Percentiles rank a stretch among this genome's conserved stretches.
phyloP scores from a whole-genome alignment of 2,797 vertebrate genomes.

The Gymnoscopelus microlampas region DNA sequence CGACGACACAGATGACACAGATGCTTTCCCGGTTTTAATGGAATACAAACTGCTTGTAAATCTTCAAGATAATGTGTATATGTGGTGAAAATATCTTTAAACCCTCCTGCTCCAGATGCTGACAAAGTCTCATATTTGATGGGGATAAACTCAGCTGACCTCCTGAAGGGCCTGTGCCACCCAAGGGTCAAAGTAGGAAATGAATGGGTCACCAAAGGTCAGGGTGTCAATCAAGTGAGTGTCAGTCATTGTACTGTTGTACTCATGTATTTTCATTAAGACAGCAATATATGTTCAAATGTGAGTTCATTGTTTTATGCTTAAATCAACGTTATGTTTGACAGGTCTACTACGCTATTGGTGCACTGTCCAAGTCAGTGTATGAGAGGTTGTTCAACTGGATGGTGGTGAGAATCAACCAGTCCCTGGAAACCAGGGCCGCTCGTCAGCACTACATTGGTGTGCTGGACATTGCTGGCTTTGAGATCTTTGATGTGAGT shows the following conservation, averaged over 20 bases:
- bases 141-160: constrained; percentile 89
- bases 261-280: neutral
- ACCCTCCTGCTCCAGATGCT: constrained; percentile 72
- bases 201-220: constrained; percentile 92
- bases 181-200: constrained; percentile 92
- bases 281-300: neutral
- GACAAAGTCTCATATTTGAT: constrained; percentile 90
- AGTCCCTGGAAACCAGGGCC: constrained; percentile 81
- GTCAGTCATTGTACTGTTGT: no score
- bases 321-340: no score
- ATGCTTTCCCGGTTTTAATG: no score
- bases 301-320: no score
- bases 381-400: constrained; percentile 84
- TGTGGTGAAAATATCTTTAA: neutral
- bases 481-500: constrained; percentile 82
- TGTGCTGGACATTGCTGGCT: constrained; percentile 85
- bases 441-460: constrained; percentile 85
- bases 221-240: constrained; percentile 88
- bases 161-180: constrained; percentile 89
- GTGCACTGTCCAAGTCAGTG: constrained; percentile 74
- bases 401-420: constrained; percentile 86
- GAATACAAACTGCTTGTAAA: no score
- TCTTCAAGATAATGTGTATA: no score
- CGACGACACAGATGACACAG: no score
- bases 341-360: constrained; percentile 73